phyloP scores from a whole-genome alignment of 1,140 invertebrate species.

The Periplaneta americana region DNA sequence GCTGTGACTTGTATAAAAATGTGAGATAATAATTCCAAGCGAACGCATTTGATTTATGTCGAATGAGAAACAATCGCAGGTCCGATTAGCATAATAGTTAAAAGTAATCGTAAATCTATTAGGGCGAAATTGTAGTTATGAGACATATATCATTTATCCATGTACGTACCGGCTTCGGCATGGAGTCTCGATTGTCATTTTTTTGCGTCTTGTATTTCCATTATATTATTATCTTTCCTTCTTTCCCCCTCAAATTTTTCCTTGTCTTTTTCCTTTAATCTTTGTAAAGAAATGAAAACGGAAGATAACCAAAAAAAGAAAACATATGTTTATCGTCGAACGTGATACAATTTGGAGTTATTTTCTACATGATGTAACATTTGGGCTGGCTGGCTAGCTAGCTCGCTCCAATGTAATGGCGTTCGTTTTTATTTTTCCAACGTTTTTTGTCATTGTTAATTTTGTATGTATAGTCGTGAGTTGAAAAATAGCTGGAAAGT shows the following conservation, averaged over 20 bases:
- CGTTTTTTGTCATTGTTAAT: neutral
- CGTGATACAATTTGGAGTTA: neutral
- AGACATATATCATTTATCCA: neutral
- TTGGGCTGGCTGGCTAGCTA: neutral
- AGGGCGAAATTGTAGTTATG: no score
- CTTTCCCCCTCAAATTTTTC: neutral
- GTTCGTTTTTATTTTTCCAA: neutral
- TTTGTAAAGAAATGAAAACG: neutral
- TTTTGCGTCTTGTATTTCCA: neutral
- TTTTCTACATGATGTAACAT: neutral
- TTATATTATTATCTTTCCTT: neutral
- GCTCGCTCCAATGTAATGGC: neutral
- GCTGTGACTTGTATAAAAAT: no score
- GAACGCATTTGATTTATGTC: no score
- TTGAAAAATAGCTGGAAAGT: neutral
- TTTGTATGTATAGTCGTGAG: neutral
- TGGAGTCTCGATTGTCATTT: neutral
- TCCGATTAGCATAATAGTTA: no score
- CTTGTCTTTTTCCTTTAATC: neutral
- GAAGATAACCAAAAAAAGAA: neutral
- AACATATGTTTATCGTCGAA: neutral
- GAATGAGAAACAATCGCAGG: no score
- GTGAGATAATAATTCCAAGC: no score
- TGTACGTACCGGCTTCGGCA: neutral
- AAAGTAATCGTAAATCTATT: no score